Evolutionary conservation across 2,888 invertebrate genomes (phyloP).

Genomic region (Actias luna): DNA sequence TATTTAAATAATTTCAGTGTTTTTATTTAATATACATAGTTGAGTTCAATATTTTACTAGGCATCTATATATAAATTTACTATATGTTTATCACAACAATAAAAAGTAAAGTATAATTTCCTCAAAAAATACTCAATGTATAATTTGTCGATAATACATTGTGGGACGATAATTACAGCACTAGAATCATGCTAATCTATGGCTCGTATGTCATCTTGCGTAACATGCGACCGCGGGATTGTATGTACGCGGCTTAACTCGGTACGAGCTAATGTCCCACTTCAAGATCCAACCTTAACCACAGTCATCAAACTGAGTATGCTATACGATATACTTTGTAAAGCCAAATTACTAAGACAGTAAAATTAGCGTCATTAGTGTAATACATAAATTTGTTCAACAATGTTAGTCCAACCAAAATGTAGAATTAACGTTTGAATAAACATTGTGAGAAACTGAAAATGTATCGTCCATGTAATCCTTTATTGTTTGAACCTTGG

Average conservation of each 20-base stretch:
- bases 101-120: not conserved
- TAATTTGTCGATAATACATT: slow-evolving; percentile 27
- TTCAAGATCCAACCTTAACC: slow-evolving; percentile 50
- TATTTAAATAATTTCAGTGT: too few species aligned
- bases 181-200: slow-evolving; percentile 74
- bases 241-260: slow-evolving; percentile 67
- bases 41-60: too few species aligned
- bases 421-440: slow-evolving; percentile 8
- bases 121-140: not conserved
- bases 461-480: not conserved
- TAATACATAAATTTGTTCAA: slow-evolving; percentile 11
- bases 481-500: not conserved
- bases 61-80: too few species aligned
- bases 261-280: slow-evolving; percentile 56
- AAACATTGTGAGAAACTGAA: not conserved
- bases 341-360: slow-evolving; percentile 36
- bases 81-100: too few species aligned
- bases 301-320: slow-evolving; percentile 37
- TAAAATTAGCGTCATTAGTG: slow-evolving; percentile 35
- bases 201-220: slow-evolving; percentile 77
- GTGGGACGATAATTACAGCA: slow-evolving; percentile 36
- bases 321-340: slow-evolving; percentile 37
- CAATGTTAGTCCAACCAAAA: slow-evolving; percentile 13
- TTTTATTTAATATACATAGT: too few species aligned
- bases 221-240: slow-evolving; percentile 70